A percentile compares a stretch with the other conserved stretches of the same genome.
Evolutionary conservation across 2,797 vertebrate genomes (phyloP).

Genomic region (Apogon hyalosoma): DNA sequence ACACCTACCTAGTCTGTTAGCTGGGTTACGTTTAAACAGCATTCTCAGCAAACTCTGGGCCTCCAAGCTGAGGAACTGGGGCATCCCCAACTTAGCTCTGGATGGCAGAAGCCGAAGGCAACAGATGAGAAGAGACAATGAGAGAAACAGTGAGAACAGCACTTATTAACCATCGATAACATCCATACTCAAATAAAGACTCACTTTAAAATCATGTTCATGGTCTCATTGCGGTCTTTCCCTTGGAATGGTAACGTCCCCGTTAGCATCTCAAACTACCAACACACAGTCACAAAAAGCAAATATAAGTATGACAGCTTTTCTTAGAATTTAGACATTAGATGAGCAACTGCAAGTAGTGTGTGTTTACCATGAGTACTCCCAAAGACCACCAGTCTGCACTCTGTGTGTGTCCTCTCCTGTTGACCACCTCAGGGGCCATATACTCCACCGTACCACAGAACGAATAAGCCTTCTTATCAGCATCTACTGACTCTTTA

Average conservation of each 20-base stretch:
- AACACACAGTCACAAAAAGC: conserved; percentile 9
- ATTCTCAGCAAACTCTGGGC: conserved; percentile 97
- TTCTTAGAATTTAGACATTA: not conserved
- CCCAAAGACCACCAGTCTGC: conserved; percentile 99
- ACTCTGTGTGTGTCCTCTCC: conserved; percentile 98
- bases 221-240: conserved; percentile 97
- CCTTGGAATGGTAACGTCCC: conserved; percentile 98
- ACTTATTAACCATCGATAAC: not conserved
- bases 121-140: conserved; percentile 3
- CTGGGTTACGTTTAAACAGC: conserved; percentile 97
- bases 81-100: conserved; percentile 98
- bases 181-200: conserved; percentile 64
- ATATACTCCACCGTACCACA: conserved; percentile 99
- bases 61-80: conserved; percentile 96
- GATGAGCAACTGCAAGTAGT: not conserved
- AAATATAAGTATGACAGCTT: not conserved
- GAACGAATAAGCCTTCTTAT: conserved; percentile 99
- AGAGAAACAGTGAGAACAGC: not conserved
- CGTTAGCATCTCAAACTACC: conserved; percentile 98
- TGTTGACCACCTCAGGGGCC: conserved; percentile 99
- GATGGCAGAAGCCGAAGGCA: conserved; percentile 13
- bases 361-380: conserved; percentile 92
- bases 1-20: conserved; percentile 92
- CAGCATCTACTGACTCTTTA: conserved; percentile 98
- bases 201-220: conserved; percentile 99